A percentile compares a stretch with the other conserved stretches of the same genome.
Conservation (phyloP, 2,888 invertebrate species). For the Piscicola geometra region DNA sequence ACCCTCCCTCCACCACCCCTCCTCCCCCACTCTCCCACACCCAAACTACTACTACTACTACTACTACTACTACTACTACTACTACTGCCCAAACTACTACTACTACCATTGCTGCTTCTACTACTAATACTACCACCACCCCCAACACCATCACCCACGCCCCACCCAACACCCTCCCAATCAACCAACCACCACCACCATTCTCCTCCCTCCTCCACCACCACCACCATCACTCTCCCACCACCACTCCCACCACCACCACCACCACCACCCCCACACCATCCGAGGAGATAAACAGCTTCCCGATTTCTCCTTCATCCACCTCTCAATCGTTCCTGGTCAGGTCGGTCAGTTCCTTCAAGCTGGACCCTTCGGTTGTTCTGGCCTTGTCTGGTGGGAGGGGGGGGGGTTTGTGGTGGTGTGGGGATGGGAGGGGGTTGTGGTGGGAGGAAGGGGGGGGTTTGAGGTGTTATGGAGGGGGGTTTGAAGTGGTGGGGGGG, state of each 20-base stretch:
- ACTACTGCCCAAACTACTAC: too few relatives aligned
- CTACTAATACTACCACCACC: too few relatives aligned
- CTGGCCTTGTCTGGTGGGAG: too few relatives aligned
- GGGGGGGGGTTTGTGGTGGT: slow-evolving; percentile 9
- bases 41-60: background rate
- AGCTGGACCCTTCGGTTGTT: background rate
- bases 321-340: background rate
- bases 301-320: background rate
- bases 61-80: background rate
- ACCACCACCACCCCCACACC: background rate
- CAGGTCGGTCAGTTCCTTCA: background rate
- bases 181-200: background rate
- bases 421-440: too few relatives aligned
- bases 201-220: background rate
- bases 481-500: too few relatives aligned
- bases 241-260: background rate
- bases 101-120: background rate
- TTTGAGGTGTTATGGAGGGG: too few relatives aligned
- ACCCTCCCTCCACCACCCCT: background rate
- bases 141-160: background rate
- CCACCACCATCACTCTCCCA: background rate
- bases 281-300: background rate
- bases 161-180: background rate
- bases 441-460: too few relatives aligned
- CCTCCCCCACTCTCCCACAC: too few relatives aligned